phyloP scores from a whole-genome alignment of 2,797 vertebrate genomes.

The Leptatherina wallacei region DNA sequence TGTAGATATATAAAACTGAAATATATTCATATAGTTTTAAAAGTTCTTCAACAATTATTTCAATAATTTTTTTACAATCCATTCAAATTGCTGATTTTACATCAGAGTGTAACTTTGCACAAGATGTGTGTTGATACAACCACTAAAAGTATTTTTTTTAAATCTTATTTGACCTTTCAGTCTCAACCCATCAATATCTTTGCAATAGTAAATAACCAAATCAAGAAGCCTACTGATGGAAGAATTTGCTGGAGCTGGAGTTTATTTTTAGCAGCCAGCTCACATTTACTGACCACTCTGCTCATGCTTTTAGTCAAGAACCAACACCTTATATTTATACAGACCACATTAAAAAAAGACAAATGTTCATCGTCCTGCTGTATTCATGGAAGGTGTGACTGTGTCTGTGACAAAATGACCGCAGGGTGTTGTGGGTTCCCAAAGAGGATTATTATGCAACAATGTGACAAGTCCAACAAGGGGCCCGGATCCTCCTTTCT shows the following conservation, averaged over 20 bases:
- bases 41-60: background rate
- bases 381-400: conserved; percentile 55
- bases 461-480: conserved; percentile 9
- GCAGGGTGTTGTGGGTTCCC: conserved; percentile 39
- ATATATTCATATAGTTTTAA: background rate
- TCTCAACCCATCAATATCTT: background rate
- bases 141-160: background rate
- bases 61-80: background rate
- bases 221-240: background rate
- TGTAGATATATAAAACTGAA: background rate
- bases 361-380: conserved; percentile 36
- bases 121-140: background rate
- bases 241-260: conserved; percentile 2
- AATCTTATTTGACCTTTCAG: too few relatives aligned
- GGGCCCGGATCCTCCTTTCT: conserved; percentile 34
- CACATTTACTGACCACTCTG: conserved; percentile 44
- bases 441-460: conserved; percentile 58
- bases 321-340: conserved; percentile 25
- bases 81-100: too few relatives aligned
- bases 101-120: too few relatives aligned
- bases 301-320: conserved; percentile 18
- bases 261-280: conserved; percentile 59
- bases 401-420: conserved; percentile 57
- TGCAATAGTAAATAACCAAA: too few relatives aligned
- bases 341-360: conserved; percentile 44